Percentiles rank a stretch among this genome's conserved stretches.
phyloP scores from a whole-genome alignment of 2,888 invertebrate genomes.

The Meiosimyza platycephala region DNA sequence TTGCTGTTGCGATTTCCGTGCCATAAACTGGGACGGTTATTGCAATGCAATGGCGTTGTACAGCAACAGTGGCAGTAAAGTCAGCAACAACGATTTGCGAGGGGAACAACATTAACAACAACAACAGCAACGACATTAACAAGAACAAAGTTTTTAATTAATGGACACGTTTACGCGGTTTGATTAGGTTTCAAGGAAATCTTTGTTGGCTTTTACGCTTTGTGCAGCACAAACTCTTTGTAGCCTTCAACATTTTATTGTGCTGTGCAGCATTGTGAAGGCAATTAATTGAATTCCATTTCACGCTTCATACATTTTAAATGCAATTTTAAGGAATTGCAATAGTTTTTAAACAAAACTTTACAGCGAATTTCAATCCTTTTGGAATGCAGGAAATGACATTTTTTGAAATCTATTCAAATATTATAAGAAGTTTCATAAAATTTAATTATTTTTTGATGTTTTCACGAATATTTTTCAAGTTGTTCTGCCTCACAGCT shows the following conservation, averaged over 20 bases:
- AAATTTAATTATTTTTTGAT: too few relatives aligned
- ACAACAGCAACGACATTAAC: neutral
- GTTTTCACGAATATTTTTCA: too few relatives aligned
- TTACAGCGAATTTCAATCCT: too few relatives aligned
- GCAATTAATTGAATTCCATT: slow-evolving; percentile 6
- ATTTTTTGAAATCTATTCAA: too few relatives aligned
- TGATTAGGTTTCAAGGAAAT: slow-evolving; percentile 42
- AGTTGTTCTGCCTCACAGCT: too few relatives aligned
- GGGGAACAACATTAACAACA: neutral
- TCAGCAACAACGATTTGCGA: slow-evolving; percentile 1
- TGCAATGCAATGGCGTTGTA: slow-evolving; percentile 22
- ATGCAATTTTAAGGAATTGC: too few relatives aligned
- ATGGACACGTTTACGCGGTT: slow-evolving; percentile 43
- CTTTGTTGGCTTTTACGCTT: neutral
- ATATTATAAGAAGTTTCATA: too few relatives aligned
- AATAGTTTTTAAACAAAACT: too few relatives aligned
- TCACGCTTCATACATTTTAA: too few relatives aligned
- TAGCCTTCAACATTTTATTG: neutral
- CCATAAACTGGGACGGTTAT: slow-evolving; percentile 25
- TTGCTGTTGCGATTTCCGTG: slow-evolving; percentile 26
- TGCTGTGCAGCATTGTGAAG: neutral
- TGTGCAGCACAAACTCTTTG: neutral
- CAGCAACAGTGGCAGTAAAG: neutral
- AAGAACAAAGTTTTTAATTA: slow-evolving; percentile 42
- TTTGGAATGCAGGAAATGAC: too few relatives aligned